Evolutionary conservation across 2,888 invertebrate genomes (phyloP).

Genomic region (Lamellibrachia columna): DNA sequence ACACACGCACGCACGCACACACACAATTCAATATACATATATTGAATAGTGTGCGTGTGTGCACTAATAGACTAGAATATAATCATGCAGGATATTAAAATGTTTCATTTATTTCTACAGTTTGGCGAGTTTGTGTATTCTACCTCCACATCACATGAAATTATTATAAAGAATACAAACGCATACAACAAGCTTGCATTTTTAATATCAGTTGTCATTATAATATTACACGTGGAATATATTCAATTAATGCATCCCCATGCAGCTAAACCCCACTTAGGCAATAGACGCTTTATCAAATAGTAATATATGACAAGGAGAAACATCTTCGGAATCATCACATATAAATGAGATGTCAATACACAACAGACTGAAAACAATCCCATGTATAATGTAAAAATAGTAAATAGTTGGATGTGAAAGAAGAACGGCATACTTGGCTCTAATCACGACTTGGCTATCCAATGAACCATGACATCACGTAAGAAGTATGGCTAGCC

Average conservation of each 20-base stretch:
- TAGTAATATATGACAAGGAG: background rate
- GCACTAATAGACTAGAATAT: too few relatives aligned
- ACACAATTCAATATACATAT: too few relatives aligned
- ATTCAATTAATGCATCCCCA: background rate
- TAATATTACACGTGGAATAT: background rate
- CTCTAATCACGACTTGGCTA: background rate
- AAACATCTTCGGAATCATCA: background rate
- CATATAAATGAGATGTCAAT: background rate
- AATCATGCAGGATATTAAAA: too few relatives aligned
- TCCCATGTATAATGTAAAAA: background rate
- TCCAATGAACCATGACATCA: background rate
- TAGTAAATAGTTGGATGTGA: background rate
- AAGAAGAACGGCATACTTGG: background rate
- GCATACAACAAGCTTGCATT: background rate
- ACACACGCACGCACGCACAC: too few relatives aligned
- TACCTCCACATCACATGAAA: background rate
- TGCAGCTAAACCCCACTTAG: background rate
- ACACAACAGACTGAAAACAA: background rate
- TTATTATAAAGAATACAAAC: background rate
- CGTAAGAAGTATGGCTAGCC: background rate
- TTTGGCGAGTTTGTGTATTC: too few relatives aligned
- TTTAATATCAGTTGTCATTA: background rate
- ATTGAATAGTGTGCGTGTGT: too few relatives aligned
- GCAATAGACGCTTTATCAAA: background rate
- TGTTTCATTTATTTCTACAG: too few relatives aligned